Base-by-base conservation (phyloP, 2,113 vertebrate species). In the Sander vitreus region DNA sequence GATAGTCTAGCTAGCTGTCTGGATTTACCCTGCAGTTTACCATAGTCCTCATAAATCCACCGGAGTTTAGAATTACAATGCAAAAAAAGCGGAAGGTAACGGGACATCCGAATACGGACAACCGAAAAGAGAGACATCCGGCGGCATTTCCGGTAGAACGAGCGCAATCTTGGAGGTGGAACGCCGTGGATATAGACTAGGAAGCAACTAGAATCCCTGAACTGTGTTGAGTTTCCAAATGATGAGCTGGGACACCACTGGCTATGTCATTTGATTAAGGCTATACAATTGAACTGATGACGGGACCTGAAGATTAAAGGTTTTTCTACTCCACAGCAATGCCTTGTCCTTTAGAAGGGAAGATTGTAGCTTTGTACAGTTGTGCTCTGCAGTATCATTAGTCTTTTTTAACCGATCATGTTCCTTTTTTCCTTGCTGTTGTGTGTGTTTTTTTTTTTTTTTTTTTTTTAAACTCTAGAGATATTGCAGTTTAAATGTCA, bases 301-400 rank as follows among this genome's bases (percentile, higher is more conserved):
- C 10, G 8, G 47, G 19, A 58, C 19, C 23, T 64, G 7, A 39
- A 27, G 39, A 2, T 27, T 12, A 39, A 50, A n/a, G 1, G 10
- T 30, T 51, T 62, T 48, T 76, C 43, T 23, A 7, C 13, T 55
- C 1, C 8, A 27, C 36, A 58, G 21, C 15, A 54, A 15, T 70
- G 5, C 1, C 0, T 27, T 9, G 15, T 39, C 39, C 9, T 5
- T 21, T 48, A 15, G 12, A 60, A 4, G 7, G 19, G 30, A 70
- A 25, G 19, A 10, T 11, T 60, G 10, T 62, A 36, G 69, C 43
- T 85, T 43, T 57, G 65, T 69, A 62, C 11, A 63, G 57, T n/a
- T 67, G 43, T 59, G 51, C 63, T 78, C 50, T 57, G 63, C 66
- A 54, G 30, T 36, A 54, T 64, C 8, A 25, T 12, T 51, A 0